phyloP scores from a whole-genome alignment of 2,113 vertebrate genomes.

The Hippotragus niger region DNA sequence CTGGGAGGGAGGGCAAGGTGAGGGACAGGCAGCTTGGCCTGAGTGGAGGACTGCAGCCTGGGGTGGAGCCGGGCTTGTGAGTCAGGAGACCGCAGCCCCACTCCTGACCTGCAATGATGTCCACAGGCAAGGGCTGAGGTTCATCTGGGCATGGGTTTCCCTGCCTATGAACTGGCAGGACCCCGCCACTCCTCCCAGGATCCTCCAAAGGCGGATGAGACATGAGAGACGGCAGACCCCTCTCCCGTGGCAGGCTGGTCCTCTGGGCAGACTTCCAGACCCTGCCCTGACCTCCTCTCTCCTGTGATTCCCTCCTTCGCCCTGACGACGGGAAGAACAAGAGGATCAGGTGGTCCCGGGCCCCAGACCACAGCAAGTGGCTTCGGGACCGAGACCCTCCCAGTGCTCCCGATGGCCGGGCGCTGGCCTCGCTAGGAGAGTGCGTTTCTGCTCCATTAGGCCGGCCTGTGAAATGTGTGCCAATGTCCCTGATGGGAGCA shows the following conservation, averaged over 20 bases:
- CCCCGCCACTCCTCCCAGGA: no score
- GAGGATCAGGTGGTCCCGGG: not conserved
- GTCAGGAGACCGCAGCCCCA: not conserved
- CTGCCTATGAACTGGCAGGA: not conserved
- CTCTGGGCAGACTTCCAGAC: not conserved
- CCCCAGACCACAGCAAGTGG: not conserved
- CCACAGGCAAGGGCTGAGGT: not conserved
- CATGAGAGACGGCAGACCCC: not conserved
- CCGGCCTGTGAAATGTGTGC: slow-evolving; percentile 65
- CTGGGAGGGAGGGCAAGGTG: not conserved
- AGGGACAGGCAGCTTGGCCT: not conserved
- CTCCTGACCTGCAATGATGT: not conserved
- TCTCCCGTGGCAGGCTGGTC: not conserved
- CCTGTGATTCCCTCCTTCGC: not conserved
- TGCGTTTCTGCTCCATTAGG: slow-evolving; percentile 78
- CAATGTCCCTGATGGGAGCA: slow-evolving; percentile 69
- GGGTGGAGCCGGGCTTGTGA: no score
- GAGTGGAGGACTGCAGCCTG: not conserved
- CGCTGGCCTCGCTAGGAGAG: not conserved
- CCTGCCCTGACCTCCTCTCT: not conserved
- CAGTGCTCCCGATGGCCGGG: fast-evolving
- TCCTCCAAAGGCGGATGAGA: not conserved
- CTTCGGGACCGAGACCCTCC: not conserved
- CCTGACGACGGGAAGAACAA: not conserved
- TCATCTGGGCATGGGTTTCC: not conserved